Conservation (phyloP, 1,140 invertebrate species). For the Rhyacophila brunnea region DNA sequence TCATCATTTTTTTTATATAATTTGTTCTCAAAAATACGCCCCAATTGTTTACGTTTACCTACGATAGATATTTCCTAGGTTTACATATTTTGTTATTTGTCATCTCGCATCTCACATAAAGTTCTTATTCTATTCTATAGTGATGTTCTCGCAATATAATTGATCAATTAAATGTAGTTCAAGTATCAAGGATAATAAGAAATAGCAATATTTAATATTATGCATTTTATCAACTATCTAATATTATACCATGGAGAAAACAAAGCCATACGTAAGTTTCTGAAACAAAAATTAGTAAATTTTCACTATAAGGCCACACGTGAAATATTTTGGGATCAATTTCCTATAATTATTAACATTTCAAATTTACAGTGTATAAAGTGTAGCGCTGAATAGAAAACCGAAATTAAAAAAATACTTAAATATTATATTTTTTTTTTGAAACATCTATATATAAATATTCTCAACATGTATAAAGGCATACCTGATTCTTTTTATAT, state of each 20-base stretch:
- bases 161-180: background rate
- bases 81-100: background rate
- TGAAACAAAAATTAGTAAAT: conserved; percentile 15
- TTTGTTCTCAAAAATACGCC: background rate
- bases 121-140: background rate
- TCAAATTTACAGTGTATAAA: conserved; percentile 18
- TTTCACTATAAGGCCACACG: conserved; percentile 26
- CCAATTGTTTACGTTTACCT: background rate
- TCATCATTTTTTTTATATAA: background rate
- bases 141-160: background rate
- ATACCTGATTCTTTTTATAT: conserved; percentile 4
- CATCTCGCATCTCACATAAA: background rate
- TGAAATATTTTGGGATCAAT: conserved; percentile 15
- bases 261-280: conserved; percentile 4
- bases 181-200: conserved; percentile 2
- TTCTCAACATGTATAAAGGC: background rate
- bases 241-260: conserved; percentile 3
- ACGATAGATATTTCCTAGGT: background rate
- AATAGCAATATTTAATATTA: conserved; percentile 14
- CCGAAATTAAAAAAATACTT: background rate
- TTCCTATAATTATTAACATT: background rate
- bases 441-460: conserved; percentile 5
- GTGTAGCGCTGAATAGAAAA: conserved; percentile 20
- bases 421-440: background rate
- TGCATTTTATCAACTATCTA: background rate